Evolutionary conservation across 1,140 invertebrate species (phyloP), one percentile per base, ranked within the genome.

Genomic region (Samia ricini): DNA sequence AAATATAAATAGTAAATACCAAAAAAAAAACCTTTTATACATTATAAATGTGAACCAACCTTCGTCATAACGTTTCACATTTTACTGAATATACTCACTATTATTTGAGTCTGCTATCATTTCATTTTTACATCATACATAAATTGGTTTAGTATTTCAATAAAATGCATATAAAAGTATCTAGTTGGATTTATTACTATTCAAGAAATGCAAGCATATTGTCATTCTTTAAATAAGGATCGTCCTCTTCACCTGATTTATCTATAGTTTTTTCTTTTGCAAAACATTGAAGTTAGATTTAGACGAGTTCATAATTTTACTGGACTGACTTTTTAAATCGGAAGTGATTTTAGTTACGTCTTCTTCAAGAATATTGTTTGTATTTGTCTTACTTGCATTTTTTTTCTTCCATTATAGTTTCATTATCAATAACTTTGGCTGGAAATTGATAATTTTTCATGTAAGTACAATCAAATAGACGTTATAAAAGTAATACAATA

Each of bases 211-310:
- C 63, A 51, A 26, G 61, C 23, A 71, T 60, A 15, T 64, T 64
- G 22, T 71, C 62, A 20, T 67, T 56, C 22, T 61, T 60, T 1
- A 49, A 21, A 20, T 59, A 61, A 3, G 50, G 62, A 6, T 48
- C 26, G 4, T 71, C 56, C 8, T 60, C 49, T 26, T 69, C 59
- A 7, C 51, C 33, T 19, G 49, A 48, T 51, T 19, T 21, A 51
- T 51, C 4, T 51, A 20, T n/a, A 20, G 58, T 4, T 48, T 29
- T n/a, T 21, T 29, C 20, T 60, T 63, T 36, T 67, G n/a, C 20
- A 66, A 49, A 20, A 64, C 52, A 0, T 50, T 58, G 5, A 61
- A 54, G 21, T 33, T 61, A 10, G 61, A 48, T 58, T 67, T 73
- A 5, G 64, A 59, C 5, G 22, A 51, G 18, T 63, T 33, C 3